Base-by-base conservation (phyloP, 2,113 vertebrate genomes). In the Dendropsophus ebraccatus region DNA sequence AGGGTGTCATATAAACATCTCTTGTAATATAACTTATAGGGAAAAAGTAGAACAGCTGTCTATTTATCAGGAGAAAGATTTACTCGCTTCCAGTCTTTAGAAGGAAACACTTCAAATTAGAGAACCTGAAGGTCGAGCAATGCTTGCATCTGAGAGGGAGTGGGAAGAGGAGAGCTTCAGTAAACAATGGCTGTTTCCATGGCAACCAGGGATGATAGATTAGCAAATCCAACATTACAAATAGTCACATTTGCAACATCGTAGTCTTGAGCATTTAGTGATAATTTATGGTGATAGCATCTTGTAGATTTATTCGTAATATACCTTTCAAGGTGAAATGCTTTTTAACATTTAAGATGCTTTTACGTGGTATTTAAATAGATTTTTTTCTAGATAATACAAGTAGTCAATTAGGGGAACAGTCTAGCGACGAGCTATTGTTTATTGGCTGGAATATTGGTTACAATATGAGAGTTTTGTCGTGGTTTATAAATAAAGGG, bases 141-240 rank as follows among this genome's bases (percentile, higher is more conserved):
- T 54, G 67, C 50, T 72, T 32, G 32, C 52, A 50, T 87, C 52
- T 50, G 41, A 45, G 69, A 35, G 62, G 52, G 52, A 73, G 54
- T 30, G 85, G 76, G 56, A 50, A 60, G 69, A 72, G 13, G 69
- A 30, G 17, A 45, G 77, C 67, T 87, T 74, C 19, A 62, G 85
- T 81, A 87, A 87, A 87, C 85, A 87, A 87, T 87, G 85, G 65
- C 67, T 73, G 77, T 87, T 81, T 35, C 85, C 78, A 87, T 81
- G 78, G 78, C 16, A 58, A 87, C 32, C 56, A n/a, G 32, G n/a
- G 14, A 58, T 86, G 49, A 67, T 79, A 65, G 49, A 79, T 85
- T 85, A 79, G 49, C 30, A 50, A 54, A 65, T 70, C 74, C 49
- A 25, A 73, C 49, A 54, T 54, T 85, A 56, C 60, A 70, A 82